Evolutionary conservation across 1,140 invertebrate species (phyloP), one percentile per base, ranked within the genome.

Genomic region (Himalopsyche phryganea): DNA sequence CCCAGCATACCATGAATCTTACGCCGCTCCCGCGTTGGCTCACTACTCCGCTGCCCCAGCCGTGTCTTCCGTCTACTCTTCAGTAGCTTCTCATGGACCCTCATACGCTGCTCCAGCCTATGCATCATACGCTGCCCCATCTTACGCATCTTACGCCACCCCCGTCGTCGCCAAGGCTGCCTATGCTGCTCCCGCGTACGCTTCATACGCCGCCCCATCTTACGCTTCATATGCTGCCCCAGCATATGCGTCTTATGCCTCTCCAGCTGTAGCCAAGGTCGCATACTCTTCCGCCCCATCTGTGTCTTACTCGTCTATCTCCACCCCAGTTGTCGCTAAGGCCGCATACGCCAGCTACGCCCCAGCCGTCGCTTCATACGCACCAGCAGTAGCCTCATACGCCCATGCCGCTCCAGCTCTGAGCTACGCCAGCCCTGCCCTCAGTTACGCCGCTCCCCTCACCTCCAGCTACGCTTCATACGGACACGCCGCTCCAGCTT

Each of bases 11-110:
- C 64, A 71, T 17, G 66, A 68, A 32, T 56, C 60, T 50, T 20
- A 53, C 49, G 58, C 60, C n/a, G 40, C 50, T 9, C 50, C 60
- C 9, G 9, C 15, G 38, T 47, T 58, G 47, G 28, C 48, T 15
- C 41, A 67, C 44, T 71, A 74, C 51, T 66, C 73, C 19, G 66
- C 69, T 32, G 48, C 62, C n/a, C 64, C 65, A 46, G 59, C 60
- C 20, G 63, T 57, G 11, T 56, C 62, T 4, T 57, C 66, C 20
- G 59, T 44, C 20, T 50, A 59, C 41, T 18, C 52, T 1, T 54
- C 51, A 32, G 65, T 63, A 19, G 53, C 56, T 44, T 49, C 65
- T 9, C 66, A 50, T 9, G 35, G 33, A 13, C 11, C 58, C 13
- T 44, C 38, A 19, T 54, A 56, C 15, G 53, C 56, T 17, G 50